Percentiles rank a stretch among this genome's conserved stretches.
These are phyloP conservation scores for Habroteleia sp. DNA, from an alignment of 2,888 invertebrate species.

Conservation along the genomic window DNA sequence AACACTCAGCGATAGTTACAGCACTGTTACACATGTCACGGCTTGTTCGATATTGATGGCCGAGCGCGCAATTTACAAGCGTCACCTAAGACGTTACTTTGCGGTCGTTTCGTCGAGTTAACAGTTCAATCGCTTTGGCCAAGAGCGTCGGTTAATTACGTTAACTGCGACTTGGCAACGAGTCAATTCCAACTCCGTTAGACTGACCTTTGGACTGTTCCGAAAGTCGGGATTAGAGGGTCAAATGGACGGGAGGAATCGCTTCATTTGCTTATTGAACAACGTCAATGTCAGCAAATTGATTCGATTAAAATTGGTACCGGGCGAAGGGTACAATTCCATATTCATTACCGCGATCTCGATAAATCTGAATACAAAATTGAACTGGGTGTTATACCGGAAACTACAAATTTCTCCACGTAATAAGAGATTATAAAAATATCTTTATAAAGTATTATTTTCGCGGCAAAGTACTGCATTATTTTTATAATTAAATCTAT, in stretches of 20 bases:
- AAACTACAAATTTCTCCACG: no score
- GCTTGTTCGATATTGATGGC: constrained; percentile 19
- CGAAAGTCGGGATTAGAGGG: not conserved
- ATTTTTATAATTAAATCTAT: no score
- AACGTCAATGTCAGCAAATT: constrained; percentile 3
- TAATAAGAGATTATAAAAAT: no score
- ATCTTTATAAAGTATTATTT: no score
- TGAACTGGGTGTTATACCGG: no score
- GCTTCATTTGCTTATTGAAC: constrained; percentile 3
- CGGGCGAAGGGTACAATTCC: not conserved
- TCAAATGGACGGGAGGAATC: not conserved
- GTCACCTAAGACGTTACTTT: constrained; percentile 10
- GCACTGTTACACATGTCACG: constrained; percentile 26
- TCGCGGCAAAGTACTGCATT: no score
- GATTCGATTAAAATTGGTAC: constrained; percentile 5
- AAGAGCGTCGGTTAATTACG: constrained; percentile 12
- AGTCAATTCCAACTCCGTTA: not conserved
- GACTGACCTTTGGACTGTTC: constrained; percentile 6
- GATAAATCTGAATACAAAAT: no score
- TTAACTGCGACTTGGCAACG: constrained; percentile 3
- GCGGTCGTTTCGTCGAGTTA: constrained; percentile 2
- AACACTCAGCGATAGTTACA: constrained; percentile 31
- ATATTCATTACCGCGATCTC: no score
- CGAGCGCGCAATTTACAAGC: constrained; percentile 21
- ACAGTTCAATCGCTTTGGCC: constrained; percentile 14